phyloP scores from a whole-genome alignment of 2,113 vertebrate species.

The Phalacrocorax brasilianus region DNA sequence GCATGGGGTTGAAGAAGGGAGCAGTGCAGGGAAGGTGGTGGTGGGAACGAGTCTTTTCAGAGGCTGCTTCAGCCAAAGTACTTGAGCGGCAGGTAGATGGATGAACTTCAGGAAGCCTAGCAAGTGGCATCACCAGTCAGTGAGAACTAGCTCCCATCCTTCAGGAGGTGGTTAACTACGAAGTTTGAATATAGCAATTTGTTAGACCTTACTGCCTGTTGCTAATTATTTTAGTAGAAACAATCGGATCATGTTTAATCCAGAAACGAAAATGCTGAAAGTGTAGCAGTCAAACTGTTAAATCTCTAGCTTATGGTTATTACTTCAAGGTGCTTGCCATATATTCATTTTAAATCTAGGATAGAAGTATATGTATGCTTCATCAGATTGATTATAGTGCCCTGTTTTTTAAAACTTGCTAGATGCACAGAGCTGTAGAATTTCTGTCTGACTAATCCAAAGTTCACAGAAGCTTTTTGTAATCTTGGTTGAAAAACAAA shows the following conservation, averaged over 20 bases:
- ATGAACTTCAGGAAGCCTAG: background rate
- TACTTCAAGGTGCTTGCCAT: background rate
- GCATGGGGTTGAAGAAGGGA: background rate
- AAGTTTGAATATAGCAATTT: background rate
- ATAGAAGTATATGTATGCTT: background rate
- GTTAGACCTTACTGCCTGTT: background rate
- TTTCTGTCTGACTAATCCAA: background rate
- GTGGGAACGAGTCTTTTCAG: background rate
- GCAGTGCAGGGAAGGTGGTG: background rate
- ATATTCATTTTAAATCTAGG: background rate
- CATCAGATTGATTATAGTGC: background rate
- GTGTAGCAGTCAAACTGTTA: background rate
- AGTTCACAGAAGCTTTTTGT: background rate
- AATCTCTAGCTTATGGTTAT: background rate
- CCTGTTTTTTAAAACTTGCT: background rate
- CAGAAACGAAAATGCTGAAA: background rate
- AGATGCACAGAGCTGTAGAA: background rate
- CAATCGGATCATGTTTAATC: background rate
- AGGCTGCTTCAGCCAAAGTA: background rate
- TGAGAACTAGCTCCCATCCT: background rate
- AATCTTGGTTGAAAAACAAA: background rate
- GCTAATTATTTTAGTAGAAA: background rate
- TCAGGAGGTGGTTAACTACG: background rate
- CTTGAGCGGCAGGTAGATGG: background rate
- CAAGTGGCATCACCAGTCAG: rapidly evolving